Evolutionary conservation across 1,140 invertebrate species (phyloP).

Genomic region (Bombyx mandarina): DNA sequence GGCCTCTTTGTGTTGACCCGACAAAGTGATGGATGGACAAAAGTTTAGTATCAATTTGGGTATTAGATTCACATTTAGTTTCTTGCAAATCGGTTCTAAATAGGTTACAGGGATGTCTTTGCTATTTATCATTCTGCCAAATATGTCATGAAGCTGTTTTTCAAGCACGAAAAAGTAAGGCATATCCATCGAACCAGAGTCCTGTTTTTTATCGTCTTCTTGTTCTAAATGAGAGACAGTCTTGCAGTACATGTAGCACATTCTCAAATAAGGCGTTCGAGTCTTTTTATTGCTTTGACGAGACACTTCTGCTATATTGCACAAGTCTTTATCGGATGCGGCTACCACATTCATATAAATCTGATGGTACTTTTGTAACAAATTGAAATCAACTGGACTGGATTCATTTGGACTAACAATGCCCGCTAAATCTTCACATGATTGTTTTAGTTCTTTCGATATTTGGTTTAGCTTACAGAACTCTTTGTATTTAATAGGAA

Average conservation of each 20-base stretch:
- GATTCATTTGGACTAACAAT: conserved; percentile 34
- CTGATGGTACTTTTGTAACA: conserved; percentile 59
- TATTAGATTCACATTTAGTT: conserved; percentile 62
- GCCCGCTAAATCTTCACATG: conserved; percentile 44
- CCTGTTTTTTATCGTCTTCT: conserved; percentile 30
- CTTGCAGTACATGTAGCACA: conserved; percentile 64
- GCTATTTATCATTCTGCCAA: conserved; percentile 62
- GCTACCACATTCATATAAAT: conserved; percentile 64
- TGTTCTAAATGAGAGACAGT: conserved; percentile 54
- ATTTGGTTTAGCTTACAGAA: conserved; percentile 63
- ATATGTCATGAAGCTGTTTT: conserved; percentile 56
- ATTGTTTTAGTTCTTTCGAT: conserved; percentile 53
- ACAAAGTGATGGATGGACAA: conserved; percentile 56
- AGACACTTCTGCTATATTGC: conserved; percentile 51
- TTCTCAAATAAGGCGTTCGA: conserved; percentile 53
- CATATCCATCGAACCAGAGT: conserved; percentile 15
- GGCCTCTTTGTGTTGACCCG: conserved; percentile 35
- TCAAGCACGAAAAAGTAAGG: conserved; percentile 58
- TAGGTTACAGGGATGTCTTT: conserved; percentile 54
- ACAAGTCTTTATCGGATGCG: conserved; percentile 60
- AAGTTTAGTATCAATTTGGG: conserved; percentile 67
- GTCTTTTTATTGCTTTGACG: conserved; percentile 44
- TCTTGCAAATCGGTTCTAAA: conserved; percentile 65
- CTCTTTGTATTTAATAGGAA: conserved; percentile 64
- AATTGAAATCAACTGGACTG: conserved; percentile 34